phyloP scores from a whole-genome alignment of 2,113 vertebrate genomes.

The Mugil cephalus region DNA sequence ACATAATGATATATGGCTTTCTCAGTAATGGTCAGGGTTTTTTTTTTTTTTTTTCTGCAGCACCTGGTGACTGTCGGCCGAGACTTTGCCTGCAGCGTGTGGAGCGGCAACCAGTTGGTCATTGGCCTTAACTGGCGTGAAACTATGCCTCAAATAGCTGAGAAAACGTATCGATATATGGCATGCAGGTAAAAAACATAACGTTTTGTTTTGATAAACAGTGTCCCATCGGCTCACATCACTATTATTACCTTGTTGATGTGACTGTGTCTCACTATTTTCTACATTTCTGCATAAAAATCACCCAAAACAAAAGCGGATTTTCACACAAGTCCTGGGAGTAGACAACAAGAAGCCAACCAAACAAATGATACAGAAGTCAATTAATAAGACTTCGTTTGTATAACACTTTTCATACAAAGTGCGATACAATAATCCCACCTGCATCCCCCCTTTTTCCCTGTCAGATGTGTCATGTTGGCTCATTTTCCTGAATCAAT shows the following conservation, averaged over 20 bases:
- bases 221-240: background rate
- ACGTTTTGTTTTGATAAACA: background rate
- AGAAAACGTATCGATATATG: slow-evolving; percentile 91
- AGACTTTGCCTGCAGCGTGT: slow-evolving; percentile 92
- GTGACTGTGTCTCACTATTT: background rate
- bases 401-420: too few relatives aligned
- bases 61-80: slow-evolving; percentile 91
- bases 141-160: slow-evolving; percentile 86
- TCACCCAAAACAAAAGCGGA: too few relatives aligned
- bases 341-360: too few relatives aligned
- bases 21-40: background rate
- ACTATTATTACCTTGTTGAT: background rate
- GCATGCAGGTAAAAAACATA: slow-evolving; percentile 87
- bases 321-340: too few relatives aligned
- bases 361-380: too few relatives aligned
- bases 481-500: too few relatives aligned
- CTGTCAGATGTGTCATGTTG: too few relatives aligned
- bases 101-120: slow-evolving; percentile 91
- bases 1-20: background rate
- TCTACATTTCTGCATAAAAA: too few relatives aligned
- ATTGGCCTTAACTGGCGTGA: slow-evolving; percentile 89
- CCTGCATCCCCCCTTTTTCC: too few relatives aligned
- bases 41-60: slow-evolving; percentile 49
- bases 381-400: too few relatives aligned
- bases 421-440: too few relatives aligned